phyloP scores from a whole-genome alignment of 2,888 invertebrate genomes.

The Synergus gifuensis region DNA sequence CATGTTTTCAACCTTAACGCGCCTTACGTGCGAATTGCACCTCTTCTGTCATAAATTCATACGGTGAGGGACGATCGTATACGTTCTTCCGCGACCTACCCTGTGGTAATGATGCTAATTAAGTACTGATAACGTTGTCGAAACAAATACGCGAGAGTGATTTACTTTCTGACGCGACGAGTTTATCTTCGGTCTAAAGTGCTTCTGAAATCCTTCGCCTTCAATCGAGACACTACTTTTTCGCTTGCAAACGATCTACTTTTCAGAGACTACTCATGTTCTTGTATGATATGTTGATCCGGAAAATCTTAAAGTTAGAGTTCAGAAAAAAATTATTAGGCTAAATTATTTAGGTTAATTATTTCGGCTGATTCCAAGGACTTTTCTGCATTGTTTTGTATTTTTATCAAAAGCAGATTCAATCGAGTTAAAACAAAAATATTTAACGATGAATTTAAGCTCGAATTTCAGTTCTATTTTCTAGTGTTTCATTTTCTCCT shows the following conservation, averaged over 20 bases:
- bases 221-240: not conserved
- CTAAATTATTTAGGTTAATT: no score
- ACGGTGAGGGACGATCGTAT: conserved; percentile 43
- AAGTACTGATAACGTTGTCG: conserved; percentile 55
- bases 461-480: not conserved
- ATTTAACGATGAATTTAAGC: not conserved
- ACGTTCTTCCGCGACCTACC: conserved; percentile 43
- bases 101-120: conserved; percentile 56
- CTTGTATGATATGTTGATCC: not conserved
- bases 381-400: not conserved
- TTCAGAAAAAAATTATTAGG: no score
- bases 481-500: not conserved
- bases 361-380: no score
- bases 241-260: conserved; percentile 12
- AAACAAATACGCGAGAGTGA: conserved; percentile 47
- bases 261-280: not conserved
- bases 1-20: conserved; percentile 56
- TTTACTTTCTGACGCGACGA: conserved; percentile 51
- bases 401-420: not conserved
- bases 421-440: not conserved
- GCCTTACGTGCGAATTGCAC: conserved; percentile 63
- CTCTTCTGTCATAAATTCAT: conserved; percentile 57
- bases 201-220: conserved; percentile 35
- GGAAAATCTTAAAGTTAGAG: not conserved
- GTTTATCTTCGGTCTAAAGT: conserved; percentile 34